Percentiles rank a stretch among this genome's conserved stretches.
Evolutionary conservation across 2,113 vertebrate genomes (phyloP).

Genomic region (Toxotes chatareus): DNA sequence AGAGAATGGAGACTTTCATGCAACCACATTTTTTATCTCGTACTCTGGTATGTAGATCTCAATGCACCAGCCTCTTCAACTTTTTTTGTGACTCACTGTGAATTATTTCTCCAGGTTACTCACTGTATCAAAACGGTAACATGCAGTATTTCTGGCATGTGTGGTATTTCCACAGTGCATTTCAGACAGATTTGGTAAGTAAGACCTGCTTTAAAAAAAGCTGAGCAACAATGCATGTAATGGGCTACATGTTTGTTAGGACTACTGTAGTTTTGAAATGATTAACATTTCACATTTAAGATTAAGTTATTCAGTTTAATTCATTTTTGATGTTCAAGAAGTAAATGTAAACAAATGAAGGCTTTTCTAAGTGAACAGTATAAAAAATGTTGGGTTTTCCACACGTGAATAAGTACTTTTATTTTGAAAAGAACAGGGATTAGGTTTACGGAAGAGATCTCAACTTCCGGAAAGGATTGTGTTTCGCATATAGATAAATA

Average conservation of each 20-base stretch:
- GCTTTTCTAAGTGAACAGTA: background rate
- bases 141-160: background rate
- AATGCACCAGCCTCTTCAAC: background rate
- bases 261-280: background rate
- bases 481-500: slow-evolving; percentile 75
- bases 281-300: too few species aligned
- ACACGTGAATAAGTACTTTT: slow-evolving; percentile 35
- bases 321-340: background rate
- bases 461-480: slow-evolving; percentile 76
- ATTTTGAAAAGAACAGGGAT: slow-evolving; percentile 36
- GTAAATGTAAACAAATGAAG: background rate
- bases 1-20: background rate
- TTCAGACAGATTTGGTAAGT: background rate
- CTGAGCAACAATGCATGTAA: background rate
- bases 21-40: background rate
- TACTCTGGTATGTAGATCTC: background rate
- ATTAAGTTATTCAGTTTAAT: background rate
- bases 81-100: background rate
- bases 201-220: too few species aligned
- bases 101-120: too few species aligned
- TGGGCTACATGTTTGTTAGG: background rate
- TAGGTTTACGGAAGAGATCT: slow-evolving; percentile 40
- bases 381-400: background rate
- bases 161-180: background rate
- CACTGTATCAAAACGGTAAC: too few species aligned